Evolutionary conservation across 2,113 vertebrate genomes (phyloP).

Genomic region (Thryonomys swinderianus): DNA sequence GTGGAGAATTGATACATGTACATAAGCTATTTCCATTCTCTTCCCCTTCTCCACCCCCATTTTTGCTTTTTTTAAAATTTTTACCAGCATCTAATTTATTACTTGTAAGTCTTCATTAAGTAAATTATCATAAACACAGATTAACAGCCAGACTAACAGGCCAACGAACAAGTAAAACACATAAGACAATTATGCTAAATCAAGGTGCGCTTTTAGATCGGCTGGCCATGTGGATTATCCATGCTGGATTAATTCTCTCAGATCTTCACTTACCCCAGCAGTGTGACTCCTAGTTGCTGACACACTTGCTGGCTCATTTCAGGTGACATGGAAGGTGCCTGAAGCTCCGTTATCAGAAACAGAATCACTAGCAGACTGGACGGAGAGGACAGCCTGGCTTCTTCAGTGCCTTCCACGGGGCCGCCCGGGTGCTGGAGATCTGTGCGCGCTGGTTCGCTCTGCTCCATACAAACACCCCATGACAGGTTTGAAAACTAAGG

Average conservation of each 20-base stretch:
- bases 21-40: not conserved
- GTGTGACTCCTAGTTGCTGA: not conserved
- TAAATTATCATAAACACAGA: too few species aligned
- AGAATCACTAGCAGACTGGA: not conserved
- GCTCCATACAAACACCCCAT: not conserved
- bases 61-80: not conserved
- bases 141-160: not conserved
- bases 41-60: not conserved
- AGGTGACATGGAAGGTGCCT: not conserved
- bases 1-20: not conserved
- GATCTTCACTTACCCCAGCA: not conserved
- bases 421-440: not conserved
- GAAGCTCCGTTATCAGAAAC: not conserved
- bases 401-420: too few species aligned
- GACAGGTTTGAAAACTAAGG: not conserved
- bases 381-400: not conserved
- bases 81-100: not conserved
- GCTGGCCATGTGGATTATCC: not conserved
- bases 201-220: not conserved
- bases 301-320: not conserved
- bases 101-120: not conserved
- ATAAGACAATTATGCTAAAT: not conserved
- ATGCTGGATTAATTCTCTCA: not conserved
- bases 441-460: not conserved
- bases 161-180: not conserved